Base-by-base conservation (phyloP, 1,140 invertebrate species). In the Drusus annulatus region DNA sequence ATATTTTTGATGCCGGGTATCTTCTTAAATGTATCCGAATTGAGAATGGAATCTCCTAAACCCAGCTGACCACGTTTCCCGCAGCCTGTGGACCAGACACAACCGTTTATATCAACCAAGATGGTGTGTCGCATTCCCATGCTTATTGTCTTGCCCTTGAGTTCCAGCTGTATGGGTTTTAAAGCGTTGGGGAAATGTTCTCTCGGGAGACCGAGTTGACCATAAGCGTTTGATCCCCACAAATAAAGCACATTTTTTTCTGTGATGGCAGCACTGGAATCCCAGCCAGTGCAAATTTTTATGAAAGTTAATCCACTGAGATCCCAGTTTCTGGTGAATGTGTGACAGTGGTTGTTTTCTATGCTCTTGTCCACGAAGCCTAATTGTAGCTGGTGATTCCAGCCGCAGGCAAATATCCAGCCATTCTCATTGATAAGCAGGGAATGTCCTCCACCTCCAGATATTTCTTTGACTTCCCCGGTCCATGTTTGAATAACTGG, bases 331-430 rank as follows among this genome's bases (percentile, higher is more conserved):
- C 90, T 89, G 80, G 90, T 88, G 86, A 90, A 93, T 76, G 83
- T 91, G 84, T 86, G 84, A n/a, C 85, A 91, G 81, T 87, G 91
- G 21, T 54, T 54, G n/a, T 74, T 52, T 25, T 74, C 50, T 15
- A 54, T 52, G n/a, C 23, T 74, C 87, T 84, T 85, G 8, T 78
- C 83, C 71, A 86, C 84, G 21, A 92, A 86, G 17, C 94, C 96
- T 19, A 95, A 85, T 87, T 98, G 96, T 2, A 94, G 94, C 86
- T 93, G 94, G 84, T 93, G 92, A 88, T 97, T 98, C 94, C 95
- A 96, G 5, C 97, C 97, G 90, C 96, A 98, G 51, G 93, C 91
- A 85, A 94, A 97, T 10, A 97, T 85, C 81, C 92, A 92, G 13
- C 94, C 94, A 60, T 91, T 88, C 56, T 88, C 87, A 83, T 93